These are phyloP conservation scores for Caenorhabditis panamensis DNA, from an alignment of 2,888 invertebrate genomes.

Conservation along the genomic window DNA sequence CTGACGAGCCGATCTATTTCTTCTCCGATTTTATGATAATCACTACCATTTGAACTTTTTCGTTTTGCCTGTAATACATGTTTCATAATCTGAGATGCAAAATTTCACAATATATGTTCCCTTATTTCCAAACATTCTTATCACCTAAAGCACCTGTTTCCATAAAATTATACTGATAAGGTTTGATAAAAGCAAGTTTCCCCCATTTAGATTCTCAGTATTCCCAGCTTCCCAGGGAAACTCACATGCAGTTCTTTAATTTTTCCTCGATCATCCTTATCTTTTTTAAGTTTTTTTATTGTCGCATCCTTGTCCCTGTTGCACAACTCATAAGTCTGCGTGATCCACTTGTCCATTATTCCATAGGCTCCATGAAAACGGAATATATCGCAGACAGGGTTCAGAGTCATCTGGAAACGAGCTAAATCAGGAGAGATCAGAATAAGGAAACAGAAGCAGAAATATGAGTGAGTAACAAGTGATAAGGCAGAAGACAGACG, in stretches of 20 bases:
- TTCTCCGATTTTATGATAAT: not conserved
- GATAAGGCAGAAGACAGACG: not conserved
- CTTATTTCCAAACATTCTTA: too few species aligned
- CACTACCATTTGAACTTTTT: not conserved
- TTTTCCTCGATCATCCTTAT: not conserved
- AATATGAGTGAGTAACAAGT: not conserved
- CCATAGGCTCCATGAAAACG: not conserved
- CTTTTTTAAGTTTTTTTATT: not conserved
- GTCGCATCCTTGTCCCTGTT: not conserved
- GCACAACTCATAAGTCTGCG: not conserved
- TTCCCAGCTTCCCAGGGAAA: too few species aligned
- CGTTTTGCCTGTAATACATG: not conserved
- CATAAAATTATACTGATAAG: too few species aligned
- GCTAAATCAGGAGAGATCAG: not conserved
- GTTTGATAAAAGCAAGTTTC: too few species aligned
- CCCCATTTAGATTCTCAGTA: too few species aligned
- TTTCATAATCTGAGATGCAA: too few species aligned
- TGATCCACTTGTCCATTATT: not conserved
- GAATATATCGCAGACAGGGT: not conserved
- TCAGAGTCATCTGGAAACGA: not conserved
- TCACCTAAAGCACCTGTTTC: too few species aligned
- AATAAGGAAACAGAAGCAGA: not conserved
- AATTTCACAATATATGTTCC: too few species aligned
- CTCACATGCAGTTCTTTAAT: slow-evolving; percentile 1
- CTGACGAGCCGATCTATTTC: not conserved